Evolutionary conservation across 2,113 vertebrate species (phyloP), one percentile per base, ranked within the genome.

Genomic region (Chionomys nivalis): DNA sequence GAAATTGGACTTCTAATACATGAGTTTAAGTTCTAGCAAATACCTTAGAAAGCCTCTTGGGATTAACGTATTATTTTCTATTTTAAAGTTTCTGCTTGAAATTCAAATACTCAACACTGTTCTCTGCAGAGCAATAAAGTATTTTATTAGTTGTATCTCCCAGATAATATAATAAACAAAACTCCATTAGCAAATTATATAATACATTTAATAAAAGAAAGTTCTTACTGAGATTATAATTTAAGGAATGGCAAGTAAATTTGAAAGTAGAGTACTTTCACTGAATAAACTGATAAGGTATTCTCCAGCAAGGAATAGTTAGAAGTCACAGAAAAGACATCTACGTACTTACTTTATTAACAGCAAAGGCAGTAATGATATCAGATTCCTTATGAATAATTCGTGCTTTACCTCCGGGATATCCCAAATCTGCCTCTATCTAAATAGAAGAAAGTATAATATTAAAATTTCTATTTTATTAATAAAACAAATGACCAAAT

Each of bases 311-410:
- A 75, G 47, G n/a, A 93, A 36, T 42, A 94, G 3, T 65, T 65
- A 97, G 36, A n/a, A 73, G 61, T 66, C n/a, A 36, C 76, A 88
- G 70, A 75, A 68, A 93, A 78, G 3, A 26, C 87, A 92, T 76
- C 28, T 76, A 70, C 93, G 68, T 63, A 96, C 97, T 98, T 92
- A 99, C 99, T 96, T 98, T 99, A 98, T 99, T 99, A 96, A 99
- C 98, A 94, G 99, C 99, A 98, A 99, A 99, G 76, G 99, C 99
- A 96, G 99, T 99, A 97, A 99, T 99, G 81, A 99, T 99, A 95
- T 99, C 99, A 72, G 99, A 99, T 76, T 99, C 99, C 70, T 99
- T 99, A 97, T 99, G 99, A 88, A 99, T 98, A 97, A 99, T 99
- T 97, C 99, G 98, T 97, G 99, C 98, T 97, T 98, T 99, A 94